A percentile compares a stretch with the other conserved stretches of the same genome.
Evolutionary conservation across 2,797 vertebrate species (phyloP).

Genomic region (Corythornis leucogaster): DNA sequence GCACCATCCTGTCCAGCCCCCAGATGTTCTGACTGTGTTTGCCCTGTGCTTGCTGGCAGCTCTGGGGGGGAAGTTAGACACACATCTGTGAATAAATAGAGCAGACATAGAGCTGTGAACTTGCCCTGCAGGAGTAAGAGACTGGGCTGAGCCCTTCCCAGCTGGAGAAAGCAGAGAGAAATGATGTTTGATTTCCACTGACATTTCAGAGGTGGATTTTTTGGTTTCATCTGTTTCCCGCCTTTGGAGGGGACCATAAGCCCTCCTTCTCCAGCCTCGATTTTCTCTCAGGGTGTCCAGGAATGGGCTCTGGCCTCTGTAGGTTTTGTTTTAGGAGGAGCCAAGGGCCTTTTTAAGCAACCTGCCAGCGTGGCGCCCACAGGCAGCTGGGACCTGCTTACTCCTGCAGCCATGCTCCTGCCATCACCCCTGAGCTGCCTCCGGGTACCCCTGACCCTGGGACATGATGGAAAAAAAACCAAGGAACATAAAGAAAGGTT

Average conservation of each 20-base stretch:
- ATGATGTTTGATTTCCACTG: background rate
- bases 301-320: background rate
- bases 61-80: background rate
- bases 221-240: background rate
- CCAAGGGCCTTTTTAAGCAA: background rate
- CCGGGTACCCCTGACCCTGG: background rate
- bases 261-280: background rate
- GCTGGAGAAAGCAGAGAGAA: background rate
- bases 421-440: rapidly evolving
- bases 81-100: conserved; percentile 27
- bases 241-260: rapidly evolving
- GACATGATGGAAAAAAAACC: background rate
- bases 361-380: rapidly evolving
- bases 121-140: background rate
- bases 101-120: conserved; percentile 37
- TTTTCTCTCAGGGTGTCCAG: background rate
- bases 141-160: background rate
- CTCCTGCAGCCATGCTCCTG: background rate
- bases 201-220: background rate
- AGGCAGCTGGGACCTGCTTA: rapidly evolving
- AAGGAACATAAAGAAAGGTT: background rate
- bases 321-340: background rate
- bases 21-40: rapidly evolving
- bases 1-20: background rate
- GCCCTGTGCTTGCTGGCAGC: rapidly evolving